Conservation (phyloP, 2,888 invertebrate genomes). For the Lysandra coridon region DNA sequence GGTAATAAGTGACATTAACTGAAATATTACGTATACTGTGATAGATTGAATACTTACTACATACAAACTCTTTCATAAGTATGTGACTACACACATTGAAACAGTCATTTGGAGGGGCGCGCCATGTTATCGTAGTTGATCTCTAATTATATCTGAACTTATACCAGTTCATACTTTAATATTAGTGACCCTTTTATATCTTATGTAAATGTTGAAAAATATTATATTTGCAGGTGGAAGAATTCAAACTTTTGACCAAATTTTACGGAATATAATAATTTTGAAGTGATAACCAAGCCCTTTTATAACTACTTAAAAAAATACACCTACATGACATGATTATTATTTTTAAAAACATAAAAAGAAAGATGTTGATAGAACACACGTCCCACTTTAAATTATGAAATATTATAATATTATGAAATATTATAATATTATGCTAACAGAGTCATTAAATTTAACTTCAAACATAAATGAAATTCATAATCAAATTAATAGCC, state of each 20-base stretch:
- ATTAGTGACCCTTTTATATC: no score
- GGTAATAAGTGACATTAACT: no score
- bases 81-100: no score
- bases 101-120: no score
- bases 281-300: neutral
- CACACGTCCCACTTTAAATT: neutral
- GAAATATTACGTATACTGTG: no score
- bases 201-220: no score
- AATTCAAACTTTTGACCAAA: neutral
- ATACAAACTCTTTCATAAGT: no score
- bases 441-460: neutral
- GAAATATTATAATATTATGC: slow-evolving; percentile 1
- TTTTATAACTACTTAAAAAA: neutral
- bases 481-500: slow-evolving; percentile 35
- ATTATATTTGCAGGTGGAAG: no score
- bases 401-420: slow-evolving; percentile 6
- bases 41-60: no score
- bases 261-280: neutral
- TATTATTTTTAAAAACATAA: neutral
- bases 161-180: no score
- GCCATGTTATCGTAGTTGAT: no score
- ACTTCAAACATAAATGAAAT: neutral
- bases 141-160: no score
- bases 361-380: neutral
- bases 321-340: neutral